Conservation (phyloP, 2,113 vertebrate genomes). For the Eidolon helvum region DNA sequence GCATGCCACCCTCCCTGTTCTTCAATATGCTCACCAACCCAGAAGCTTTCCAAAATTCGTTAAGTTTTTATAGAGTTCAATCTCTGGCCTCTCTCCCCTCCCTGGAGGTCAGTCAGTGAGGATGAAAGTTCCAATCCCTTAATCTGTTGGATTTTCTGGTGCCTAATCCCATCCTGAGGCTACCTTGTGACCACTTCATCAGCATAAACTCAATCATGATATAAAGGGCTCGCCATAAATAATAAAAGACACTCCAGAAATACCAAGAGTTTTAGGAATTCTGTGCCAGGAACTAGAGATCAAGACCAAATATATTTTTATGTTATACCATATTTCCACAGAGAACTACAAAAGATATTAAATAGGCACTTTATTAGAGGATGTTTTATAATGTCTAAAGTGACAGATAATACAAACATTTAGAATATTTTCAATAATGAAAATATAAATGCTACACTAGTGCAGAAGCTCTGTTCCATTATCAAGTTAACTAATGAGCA, state of each 20-base stretch:
- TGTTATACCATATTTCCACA: background rate
- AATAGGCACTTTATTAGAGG: background rate
- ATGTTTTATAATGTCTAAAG: background rate
- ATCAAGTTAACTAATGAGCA: background rate
- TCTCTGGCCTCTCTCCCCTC: accelerated
- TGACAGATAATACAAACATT: background rate
- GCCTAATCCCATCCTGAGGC: background rate
- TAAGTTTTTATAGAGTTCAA: background rate
- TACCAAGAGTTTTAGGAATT: background rate
- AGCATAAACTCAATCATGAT: background rate
- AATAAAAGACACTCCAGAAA: background rate
- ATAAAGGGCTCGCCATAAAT: background rate
- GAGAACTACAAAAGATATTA: background rate
- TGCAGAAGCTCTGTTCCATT: background rate
- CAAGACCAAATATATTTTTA: background rate
- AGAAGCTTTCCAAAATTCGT: background rate
- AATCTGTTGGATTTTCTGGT: background rate
- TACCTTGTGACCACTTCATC: background rate
- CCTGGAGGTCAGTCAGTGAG: background rate
- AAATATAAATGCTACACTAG: background rate
- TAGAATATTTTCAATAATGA: background rate
- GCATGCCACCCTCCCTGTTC: background rate
- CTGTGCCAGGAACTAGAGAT: background rate
- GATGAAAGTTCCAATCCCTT: background rate
- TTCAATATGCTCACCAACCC: background rate